Conservation (phyloP, 1,140 invertebrate species). For the Monochamus saltuarius region DNA sequence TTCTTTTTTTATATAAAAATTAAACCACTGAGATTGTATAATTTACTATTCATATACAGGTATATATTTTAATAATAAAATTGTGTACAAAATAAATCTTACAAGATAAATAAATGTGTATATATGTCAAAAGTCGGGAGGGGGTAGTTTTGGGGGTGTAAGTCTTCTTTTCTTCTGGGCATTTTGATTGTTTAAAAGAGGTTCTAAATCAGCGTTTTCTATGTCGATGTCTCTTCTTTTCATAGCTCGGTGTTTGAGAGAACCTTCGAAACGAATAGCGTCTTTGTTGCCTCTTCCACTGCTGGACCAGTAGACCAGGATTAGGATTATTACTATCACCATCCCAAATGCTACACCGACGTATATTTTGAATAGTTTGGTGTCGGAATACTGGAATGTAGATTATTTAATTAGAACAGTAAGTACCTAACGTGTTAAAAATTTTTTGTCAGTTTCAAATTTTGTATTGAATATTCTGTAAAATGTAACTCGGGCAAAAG, state of each 20-base stretch:
- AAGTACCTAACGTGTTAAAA: no score
- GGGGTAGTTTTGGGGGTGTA: conserved; percentile 34
- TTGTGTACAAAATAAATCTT: no score
- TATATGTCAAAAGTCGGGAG: conserved; percentile 36
- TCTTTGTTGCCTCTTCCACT: conserved; percentile 16
- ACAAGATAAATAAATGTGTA: no score
- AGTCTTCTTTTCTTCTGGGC: conserved; percentile 5
- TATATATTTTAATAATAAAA: no score
- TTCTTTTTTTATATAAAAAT: no score
- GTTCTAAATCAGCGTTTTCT: conserved; percentile 21
- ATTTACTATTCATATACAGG: no score
- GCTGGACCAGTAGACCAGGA: conserved; percentile 31
- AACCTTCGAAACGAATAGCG: conserved; percentile 15
- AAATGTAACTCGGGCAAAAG: no score
- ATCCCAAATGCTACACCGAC: conserved; percentile 36
- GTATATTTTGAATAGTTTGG: conserved; percentile 38
- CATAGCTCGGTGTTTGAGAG: conserved; percentile 17
- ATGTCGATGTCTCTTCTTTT: conserved; percentile 26
- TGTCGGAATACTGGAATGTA: conserved; percentile 35
- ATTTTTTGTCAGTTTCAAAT: no score
- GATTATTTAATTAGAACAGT: not conserved
- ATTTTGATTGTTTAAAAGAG: conserved; percentile 21
- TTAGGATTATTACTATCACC: conserved; percentile 26
- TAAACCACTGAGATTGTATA: no score
- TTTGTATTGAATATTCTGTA: not conserved